phyloP scores from a whole-genome alignment of 2,113 vertebrate genomes.

The Pomatorhinus ruficollis region DNA sequence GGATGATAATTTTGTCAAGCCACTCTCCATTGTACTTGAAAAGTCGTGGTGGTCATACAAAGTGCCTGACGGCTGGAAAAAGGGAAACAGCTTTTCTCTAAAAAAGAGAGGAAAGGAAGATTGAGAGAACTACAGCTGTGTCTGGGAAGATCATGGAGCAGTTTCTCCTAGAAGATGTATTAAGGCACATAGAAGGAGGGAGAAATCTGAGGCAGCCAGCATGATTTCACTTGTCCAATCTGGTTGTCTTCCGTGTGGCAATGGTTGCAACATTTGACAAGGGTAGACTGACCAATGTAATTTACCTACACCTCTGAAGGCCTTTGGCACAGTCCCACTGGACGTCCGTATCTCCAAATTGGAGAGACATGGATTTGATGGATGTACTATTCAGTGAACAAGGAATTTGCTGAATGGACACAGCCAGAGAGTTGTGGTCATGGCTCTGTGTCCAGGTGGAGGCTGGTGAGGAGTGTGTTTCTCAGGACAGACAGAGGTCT shows the following conservation, averaged over 20 bases:
- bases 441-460: background rate
- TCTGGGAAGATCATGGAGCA: too few species aligned
- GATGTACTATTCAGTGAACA: background rate
- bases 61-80: background rate
- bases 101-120: background rate
- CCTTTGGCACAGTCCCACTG: background rate
- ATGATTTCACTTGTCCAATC: background rate
- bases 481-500: too few species aligned
- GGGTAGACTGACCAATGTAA: background rate
- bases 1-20: background rate
- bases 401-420: background rate
- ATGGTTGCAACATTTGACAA: background rate
- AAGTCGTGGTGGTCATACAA: background rate
- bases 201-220: background rate
- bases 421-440: background rate
- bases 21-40: background rate
- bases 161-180: background rate
- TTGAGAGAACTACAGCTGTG: background rate
- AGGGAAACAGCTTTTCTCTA: background rate
- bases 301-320: background rate
- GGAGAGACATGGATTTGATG: background rate
- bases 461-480: background rate
- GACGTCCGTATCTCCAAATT: background rate
- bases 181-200: background rate
- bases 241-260: background rate